These are phyloP conservation scores for Caenorhabditis sulstoni DNA, from an alignment of 2,888 invertebrate species.

Conservation along the genomic window DNA sequence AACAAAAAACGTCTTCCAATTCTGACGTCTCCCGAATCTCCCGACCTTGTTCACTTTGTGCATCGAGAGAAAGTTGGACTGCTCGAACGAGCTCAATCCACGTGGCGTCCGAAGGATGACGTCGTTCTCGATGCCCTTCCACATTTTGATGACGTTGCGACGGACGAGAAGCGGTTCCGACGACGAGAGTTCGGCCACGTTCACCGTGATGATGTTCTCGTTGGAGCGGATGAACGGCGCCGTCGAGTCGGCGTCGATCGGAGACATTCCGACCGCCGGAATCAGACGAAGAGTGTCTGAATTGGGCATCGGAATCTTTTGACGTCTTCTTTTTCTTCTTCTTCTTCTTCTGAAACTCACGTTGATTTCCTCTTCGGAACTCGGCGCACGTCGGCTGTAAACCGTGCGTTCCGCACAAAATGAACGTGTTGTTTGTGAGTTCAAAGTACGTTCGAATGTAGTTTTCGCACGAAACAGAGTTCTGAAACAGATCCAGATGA, in stretches of 20 bases:
- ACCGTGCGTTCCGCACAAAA: constrained; percentile 66
- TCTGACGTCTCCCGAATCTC: neutral
- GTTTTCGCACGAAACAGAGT: constrained; percentile 56
- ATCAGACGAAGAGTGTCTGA: constrained; percentile 37
- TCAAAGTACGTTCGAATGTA: constrained; percentile 67
- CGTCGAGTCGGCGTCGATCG: constrained; percentile 48
- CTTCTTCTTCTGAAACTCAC: constrained; percentile 15
- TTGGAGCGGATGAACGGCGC: constrained; percentile 53
- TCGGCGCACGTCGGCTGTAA: constrained; percentile 62
- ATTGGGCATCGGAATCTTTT: neutral
- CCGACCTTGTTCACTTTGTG: constrained; percentile 39
- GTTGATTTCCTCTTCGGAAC: constrained; percentile 33
- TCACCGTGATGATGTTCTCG: constrained; percentile 57
- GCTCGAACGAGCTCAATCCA: constrained; percentile 57
- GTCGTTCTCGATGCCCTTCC: constrained; percentile 62
- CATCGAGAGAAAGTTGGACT: constrained; percentile 56
- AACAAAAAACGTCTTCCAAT: neutral
- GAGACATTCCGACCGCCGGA: constrained; percentile 52
- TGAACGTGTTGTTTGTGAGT: constrained; percentile 43
- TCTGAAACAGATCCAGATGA: constrained; percentile 27
- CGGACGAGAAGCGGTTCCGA: constrained; percentile 57
- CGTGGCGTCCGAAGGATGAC: constrained; percentile 55
- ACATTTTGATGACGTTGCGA: constrained; percentile 56
- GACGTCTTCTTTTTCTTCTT: neutral
- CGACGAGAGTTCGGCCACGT: constrained; percentile 58